Base-by-base conservation (phyloP, 2,113 vertebrate genomes). In the Platysteira castanea region DNA sequence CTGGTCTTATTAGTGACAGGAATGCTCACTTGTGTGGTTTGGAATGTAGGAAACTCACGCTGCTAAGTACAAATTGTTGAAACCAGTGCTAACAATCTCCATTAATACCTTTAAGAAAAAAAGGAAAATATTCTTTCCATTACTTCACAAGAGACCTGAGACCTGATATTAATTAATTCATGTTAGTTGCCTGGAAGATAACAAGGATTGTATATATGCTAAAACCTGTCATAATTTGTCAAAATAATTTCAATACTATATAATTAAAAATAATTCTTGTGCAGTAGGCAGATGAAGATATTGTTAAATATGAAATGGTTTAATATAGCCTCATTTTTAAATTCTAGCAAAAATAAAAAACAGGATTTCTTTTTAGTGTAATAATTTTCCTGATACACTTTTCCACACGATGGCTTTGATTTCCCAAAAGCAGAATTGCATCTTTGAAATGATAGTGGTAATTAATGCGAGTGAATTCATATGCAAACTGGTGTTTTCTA, bases 401-500 rank as follows among this genome's bases (percentile, higher is more conserved):
- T 85, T 69, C 17, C 3, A 44, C 49, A 63, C 12, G 60, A n/a
- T 2, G 5, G 2, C 6, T 93, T 69, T 71, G 28, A 64, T 18
- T 83, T 77, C 42, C 53, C 15, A 70, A 93, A 42, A n/a, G 30
- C 13, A 73, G 74, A 76, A 84, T 11, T 12, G 2, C 10, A 35
- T 84, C 37, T 94, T 84, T 89, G 15, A 84, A 59, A 26, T 63
- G 4, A 20, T 63, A 65, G 22, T 22, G 13, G 19, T 73, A 94
- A 86, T 83, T 89, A 80, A 53, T 16, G 27, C 75, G 47, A 65
- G 11, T 39, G 46, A 84, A 63, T 59, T 73, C 2, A 35, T 63
- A 39, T 47, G 23, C 74, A 82, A 91, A 46, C n/a, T 57, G 24
- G 12, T 90, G n/a, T 61, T 96, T 89, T 22, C 49, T 74, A 52